Evolutionary conservation across 1,140 invertebrate species (phyloP).

Genomic region (Bombus haemorrhoidalis): DNA sequence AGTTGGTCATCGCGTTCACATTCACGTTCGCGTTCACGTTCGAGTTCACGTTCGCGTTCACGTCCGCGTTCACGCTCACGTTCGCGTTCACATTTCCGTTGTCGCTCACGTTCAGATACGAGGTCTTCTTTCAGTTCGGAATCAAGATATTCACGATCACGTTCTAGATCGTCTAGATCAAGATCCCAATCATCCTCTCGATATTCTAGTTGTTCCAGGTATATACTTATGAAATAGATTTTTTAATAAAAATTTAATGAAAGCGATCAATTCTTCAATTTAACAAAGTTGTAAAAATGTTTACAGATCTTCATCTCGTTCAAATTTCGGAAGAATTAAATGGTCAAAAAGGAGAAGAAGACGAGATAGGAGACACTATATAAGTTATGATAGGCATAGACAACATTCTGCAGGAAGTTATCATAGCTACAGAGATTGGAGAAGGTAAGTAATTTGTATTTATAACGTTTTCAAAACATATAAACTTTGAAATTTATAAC

Average conservation of each 20-base stretch:
- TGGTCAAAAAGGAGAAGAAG: slow-evolving; percentile 61
- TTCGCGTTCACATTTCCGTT: slow-evolving; percentile 46
- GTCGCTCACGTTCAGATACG: slow-evolving; percentile 25
- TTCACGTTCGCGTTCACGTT: slow-evolving; percentile 42
- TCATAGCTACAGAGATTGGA: slow-evolving; percentile 62
- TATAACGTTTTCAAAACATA: no score
- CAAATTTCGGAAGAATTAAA: slow-evolving; percentile 71
- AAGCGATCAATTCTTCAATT: neutral
- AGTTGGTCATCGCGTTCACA: slow-evolving; percentile 77
- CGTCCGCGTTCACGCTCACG: slow-evolving; percentile 60
- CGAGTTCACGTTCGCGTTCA: neutral
- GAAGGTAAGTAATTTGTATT: slow-evolving; percentile 66
- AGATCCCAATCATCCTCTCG: slow-evolving; percentile 63
- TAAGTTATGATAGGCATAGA: slow-evolving; percentile 67
- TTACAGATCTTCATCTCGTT: slow-evolving; percentile 73
- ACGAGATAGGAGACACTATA: slow-evolving; percentile 39
- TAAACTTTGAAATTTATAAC: no score
- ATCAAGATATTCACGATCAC: slow-evolving; percentile 22
- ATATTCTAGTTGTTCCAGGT: slow-evolving; percentile 76
- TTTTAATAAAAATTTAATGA: no score
- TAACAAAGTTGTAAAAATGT: slow-evolving; percentile 18
- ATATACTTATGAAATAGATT: slow-evolving; percentile 31
- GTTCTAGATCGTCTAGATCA: slow-evolving; percentile 61
- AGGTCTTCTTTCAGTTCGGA: slow-evolving; percentile 18
- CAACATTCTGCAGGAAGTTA: slow-evolving; percentile 61